Base-by-base conservation (phyloP, 2,797 vertebrate species). In the Sebastes vulpes region DNA sequence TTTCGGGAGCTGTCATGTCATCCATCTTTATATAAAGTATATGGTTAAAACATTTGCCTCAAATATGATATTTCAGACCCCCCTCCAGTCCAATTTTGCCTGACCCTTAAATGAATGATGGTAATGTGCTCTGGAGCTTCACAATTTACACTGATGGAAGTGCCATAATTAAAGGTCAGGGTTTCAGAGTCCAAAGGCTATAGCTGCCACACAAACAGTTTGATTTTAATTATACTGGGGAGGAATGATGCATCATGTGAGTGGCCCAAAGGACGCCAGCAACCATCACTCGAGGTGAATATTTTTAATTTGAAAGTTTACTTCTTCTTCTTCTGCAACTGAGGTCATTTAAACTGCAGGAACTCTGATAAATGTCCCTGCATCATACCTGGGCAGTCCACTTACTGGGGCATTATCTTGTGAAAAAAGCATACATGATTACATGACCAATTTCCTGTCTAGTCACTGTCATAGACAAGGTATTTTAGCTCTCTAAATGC, bases 81-180 rank as follows among this genome's bases (percentile, higher is more conserved):
- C 10, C 18, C 46, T 12, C 7, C 3, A 16, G 65, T 66, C 12
- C 25, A 69, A 52, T 65, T 77, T 80, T 54, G 56, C 21, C 25
- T 25, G 46, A 72, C 14, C 1, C 1, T 1, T 20, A 46, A 56
- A 72, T 57, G 25, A 63, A 35, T 63, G 48, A 80, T 72, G 77
- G 52, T 71, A 75, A 58, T 14, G 21, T 31, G 21, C 29, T 72
- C n/a, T 20, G n/a, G 5, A 82, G 74, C 57, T 38, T 76, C 38
- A 58, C 31, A 61, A 79, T 72, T 78, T 71, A 80, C 64, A 66
- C 59, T 64, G 32, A 35, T 35, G 32, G 32, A 35, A 2, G 42
- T 48, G 57, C 71, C 67, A 60, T 83, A 73, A 83, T 76, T 84
- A 91, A 93, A 91, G 85, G 88, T 91, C 85, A 88, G 38, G 54